Evolutionary conservation across 2,113 vertebrate species (phyloP).

Genomic region (Pantherophis guttatus): DNA sequence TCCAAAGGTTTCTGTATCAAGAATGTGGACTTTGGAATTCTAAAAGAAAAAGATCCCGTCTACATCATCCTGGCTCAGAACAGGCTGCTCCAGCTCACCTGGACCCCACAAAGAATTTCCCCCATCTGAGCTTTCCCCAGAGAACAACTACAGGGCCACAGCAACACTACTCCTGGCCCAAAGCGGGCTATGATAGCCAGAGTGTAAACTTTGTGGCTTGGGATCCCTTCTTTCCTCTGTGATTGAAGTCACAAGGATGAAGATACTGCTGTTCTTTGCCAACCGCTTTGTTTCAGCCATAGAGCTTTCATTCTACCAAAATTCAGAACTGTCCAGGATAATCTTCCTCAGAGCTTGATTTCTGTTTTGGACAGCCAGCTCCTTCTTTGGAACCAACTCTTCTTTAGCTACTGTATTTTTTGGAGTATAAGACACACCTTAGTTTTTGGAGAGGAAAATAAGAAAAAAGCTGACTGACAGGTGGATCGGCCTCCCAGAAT

Average conservation of each 20-base stretch:
- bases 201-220: slow-evolving; percentile 37
- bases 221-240: slow-evolving; percentile 44
- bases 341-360: slow-evolving; percentile 63
- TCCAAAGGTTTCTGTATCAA: slow-evolving; percentile 94
- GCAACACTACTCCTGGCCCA: slow-evolving; percentile 19
- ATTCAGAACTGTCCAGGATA: slow-evolving; percentile 67
- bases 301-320: slow-evolving; percentile 57
- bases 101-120: too few relatives aligned
- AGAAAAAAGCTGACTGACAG: too few relatives aligned
- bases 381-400: slow-evolving; percentile 62
- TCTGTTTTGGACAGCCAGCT: slow-evolving; percentile 57
- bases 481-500: too few relatives aligned
- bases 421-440: too few relatives aligned
- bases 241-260: slow-evolving; percentile 48
- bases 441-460: too few relatives aligned
- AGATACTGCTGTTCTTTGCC: slow-evolving; percentile 65
- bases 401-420: slow-evolving; percentile 25
- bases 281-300: slow-evolving; percentile 58
- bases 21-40: slow-evolving; percentile 94
- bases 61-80: neutral
- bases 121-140: neutral
- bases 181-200: slow-evolving; percentile 42
- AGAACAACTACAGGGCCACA: neutral
- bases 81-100: neutral
- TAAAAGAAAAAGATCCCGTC: slow-evolving; percentile 47